Conservation (phyloP, 1,140 invertebrate species). For the Manduca sexta region DNA sequence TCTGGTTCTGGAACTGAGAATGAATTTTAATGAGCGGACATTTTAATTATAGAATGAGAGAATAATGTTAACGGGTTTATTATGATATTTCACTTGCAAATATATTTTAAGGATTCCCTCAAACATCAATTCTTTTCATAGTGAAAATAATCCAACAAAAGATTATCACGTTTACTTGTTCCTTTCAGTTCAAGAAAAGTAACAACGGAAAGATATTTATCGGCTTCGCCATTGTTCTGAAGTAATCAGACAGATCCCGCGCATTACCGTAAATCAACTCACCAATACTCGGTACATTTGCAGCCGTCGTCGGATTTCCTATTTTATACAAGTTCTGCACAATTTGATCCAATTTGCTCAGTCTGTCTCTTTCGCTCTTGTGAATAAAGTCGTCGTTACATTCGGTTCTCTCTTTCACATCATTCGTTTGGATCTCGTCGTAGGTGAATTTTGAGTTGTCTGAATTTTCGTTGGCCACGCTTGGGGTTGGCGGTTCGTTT, state of each 20-base stretch:
- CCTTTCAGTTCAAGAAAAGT: too few species aligned
- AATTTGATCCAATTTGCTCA: conserved; percentile 62
- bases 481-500: conserved; percentile 14
- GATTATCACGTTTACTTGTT: too few species aligned
- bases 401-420: conserved; percentile 12
- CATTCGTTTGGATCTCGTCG: conserved; percentile 18
- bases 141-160: too few species aligned
- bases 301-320: conserved; percentile 26
- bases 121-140: too few species aligned
- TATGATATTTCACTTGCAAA: too few species aligned
- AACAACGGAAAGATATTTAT: too few species aligned
- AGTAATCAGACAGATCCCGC: background rate
- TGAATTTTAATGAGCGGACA: too few species aligned
- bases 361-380: conserved; percentile 41
- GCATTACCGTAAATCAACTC: background rate
- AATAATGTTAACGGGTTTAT: too few species aligned
- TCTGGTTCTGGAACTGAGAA: conserved; percentile 31
- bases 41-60: too few species aligned
- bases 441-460: conserved; percentile 20
- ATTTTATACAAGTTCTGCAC: conserved; percentile 62
- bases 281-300: conserved; percentile 11
- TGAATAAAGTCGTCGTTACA: conserved; percentile 7
- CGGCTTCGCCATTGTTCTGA: background rate
- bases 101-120: too few species aligned
- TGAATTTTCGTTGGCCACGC: conserved; percentile 19